Base-by-base conservation (phyloP, 2,888 invertebrate genomes). In the Pseudoips prasinana region DNA sequence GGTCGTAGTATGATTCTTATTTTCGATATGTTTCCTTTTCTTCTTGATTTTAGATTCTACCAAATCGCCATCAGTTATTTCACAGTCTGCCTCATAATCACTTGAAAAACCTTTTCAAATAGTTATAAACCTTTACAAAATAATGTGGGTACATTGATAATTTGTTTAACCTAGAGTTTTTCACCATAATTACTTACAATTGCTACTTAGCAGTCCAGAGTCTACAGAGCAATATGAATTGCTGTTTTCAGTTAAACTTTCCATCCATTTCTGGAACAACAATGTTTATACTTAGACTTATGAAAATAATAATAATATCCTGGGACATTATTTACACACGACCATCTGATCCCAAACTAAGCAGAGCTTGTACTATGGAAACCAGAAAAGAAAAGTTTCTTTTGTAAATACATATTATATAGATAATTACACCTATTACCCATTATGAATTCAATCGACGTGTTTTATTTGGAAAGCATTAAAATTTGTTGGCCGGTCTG, bases 251-350 rank as follows among this genome's bases (percentile, higher is more conserved):
- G 70, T 56, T 42, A 85, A 51, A 45, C 72, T 74, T 50, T 80
- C 78, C 54, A 85, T 56, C 83, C 85, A 79, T 74, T 70, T 57
- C 84, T 85, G 72, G 2, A 20, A 20, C 4, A 18, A 18, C 3
- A 6, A 3, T 18, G 3, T 18, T 3, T 5, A 5, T n/a, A 20
- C 2, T 31, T 46, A 41, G 3, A 17, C 22, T 24, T 17, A 32
- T 4, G 4, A n/a, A 28, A 22, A 22, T 4, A 4, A n/a, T 6
- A 8, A 3, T 22, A n/a, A n/a, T n/a, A n/a, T n/a, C n/a, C n/a
- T n/a, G n/a, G n/a, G n/a, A n/a, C n/a, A n/a, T n/a, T n/a, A n/a
- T n/a, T n/a, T n/a, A n/a, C n/a, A n/a, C n/a, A n/a, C n/a, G n/a
- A n/a, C n/a, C n/a, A n/a, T n/a, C n/a, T n/a, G n/a, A n/a, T n/a